Evolutionary conservation across 1,140 invertebrate species (phyloP).

Genomic region (Lepidurus apus): DNA sequence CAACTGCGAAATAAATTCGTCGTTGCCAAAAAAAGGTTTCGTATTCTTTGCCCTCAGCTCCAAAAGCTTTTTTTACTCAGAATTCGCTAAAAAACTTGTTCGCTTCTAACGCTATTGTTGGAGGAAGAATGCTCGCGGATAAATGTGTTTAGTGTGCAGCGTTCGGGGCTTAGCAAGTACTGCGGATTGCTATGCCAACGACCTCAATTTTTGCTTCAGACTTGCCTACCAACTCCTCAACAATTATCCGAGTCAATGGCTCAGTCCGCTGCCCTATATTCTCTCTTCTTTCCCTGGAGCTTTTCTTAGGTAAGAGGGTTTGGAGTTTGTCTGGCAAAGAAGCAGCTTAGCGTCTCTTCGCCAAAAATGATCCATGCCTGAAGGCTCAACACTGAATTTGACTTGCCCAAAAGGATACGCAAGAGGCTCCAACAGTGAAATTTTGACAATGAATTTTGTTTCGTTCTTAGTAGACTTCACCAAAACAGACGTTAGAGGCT

Average conservation of each 20-base stretch:
- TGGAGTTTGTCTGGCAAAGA: background rate
- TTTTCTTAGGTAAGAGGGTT: background rate
- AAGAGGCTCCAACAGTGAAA: too few relatives aligned
- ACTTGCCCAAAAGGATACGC: too few relatives aligned
- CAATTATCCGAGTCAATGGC: background rate
- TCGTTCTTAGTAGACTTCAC: too few relatives aligned
- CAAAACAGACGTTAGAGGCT: too few relatives aligned
- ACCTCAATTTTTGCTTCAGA: background rate
- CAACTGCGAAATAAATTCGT: background rate
- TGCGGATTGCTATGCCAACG: background rate
- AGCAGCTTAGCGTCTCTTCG: background rate
- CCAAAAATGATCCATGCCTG: too few relatives aligned
- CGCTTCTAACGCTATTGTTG: background rate
- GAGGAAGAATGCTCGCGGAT: too few relatives aligned
- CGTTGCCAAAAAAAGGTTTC: too few relatives aligned
- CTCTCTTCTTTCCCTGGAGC: background rate
- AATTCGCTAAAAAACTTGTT: background rate
- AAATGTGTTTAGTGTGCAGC: too few relatives aligned
- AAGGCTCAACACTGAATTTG: too few relatives aligned
- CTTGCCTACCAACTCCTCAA: background rate
- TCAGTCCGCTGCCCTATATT: slow-evolving; percentile 1
- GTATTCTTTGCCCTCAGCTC: too few relatives aligned
- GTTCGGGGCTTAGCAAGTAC: too few relatives aligned
- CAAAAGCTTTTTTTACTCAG: background rate
- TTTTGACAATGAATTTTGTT: too few relatives aligned